Conservation (phyloP, 1,140 invertebrate genomes). For the Mya arenaria region DNA sequence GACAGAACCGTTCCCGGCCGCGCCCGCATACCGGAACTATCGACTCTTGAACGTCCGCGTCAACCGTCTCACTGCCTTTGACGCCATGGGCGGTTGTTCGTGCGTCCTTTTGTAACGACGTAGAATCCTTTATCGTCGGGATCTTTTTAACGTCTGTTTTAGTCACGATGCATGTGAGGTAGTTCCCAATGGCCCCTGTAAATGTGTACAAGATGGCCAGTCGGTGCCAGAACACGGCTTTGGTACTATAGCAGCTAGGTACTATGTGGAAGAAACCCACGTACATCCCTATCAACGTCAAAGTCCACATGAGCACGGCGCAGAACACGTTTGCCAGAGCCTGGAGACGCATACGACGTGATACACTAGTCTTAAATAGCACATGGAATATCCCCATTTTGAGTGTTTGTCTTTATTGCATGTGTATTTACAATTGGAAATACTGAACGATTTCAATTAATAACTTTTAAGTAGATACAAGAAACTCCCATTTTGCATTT, state of each 20-base stretch:
- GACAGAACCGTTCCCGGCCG: not conserved
- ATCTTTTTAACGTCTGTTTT: not conserved
- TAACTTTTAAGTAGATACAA: too few relatives aligned
- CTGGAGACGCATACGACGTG: not conserved
- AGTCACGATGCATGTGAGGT: slow-evolving; percentile 25
- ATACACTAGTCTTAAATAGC: slow-evolving; percentile 7
- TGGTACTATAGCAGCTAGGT: slow-evolving; percentile 1
- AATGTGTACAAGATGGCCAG: slow-evolving; percentile 24
- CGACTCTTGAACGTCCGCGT: not conserved
- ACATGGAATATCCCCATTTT: too few relatives aligned
- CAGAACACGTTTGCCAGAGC: slow-evolving; percentile 8
- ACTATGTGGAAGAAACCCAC: slow-evolving; percentile 24
- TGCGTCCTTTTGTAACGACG: too few relatives aligned
- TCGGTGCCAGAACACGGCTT: slow-evolving; percentile 4
- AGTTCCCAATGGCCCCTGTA: slow-evolving; percentile 20
- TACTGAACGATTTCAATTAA: too few relatives aligned
- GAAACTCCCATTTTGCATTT: too few relatives aligned
- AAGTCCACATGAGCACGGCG: not conserved
- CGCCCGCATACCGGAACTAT: not conserved
- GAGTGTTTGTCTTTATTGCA: too few relatives aligned
- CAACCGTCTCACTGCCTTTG: too few relatives aligned
- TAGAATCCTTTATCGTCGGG: not conserved
- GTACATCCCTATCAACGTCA: slow-evolving; percentile 5
- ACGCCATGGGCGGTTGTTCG: too few relatives aligned
- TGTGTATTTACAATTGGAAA: too few relatives aligned